These are phyloP conservation scores for Chascanopsetta lugubris DNA, from an alignment of 2,113 vertebrate species.

Conservation along the genomic window DNA sequence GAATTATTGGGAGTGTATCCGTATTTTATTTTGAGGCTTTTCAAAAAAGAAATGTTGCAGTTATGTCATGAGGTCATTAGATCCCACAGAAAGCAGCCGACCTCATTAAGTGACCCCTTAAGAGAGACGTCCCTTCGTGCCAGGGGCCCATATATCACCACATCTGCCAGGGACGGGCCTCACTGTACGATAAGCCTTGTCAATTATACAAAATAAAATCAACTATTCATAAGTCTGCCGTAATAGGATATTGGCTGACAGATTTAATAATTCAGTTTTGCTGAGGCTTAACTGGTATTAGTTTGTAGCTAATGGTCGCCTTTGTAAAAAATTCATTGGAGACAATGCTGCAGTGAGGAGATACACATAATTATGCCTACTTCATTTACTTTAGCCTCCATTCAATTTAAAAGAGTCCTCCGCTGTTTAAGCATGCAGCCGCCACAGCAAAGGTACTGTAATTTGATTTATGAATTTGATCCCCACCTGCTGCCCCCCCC, in stretches of 20 bases:
- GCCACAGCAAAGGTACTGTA: constrained; percentile 80
- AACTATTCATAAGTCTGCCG: constrained; percentile 94
- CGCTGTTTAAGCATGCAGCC: constrained; percentile 65
- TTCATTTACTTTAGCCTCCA: constrained; percentile 77
- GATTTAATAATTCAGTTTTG: constrained; percentile 97
- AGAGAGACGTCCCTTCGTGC: constrained; percentile 70
- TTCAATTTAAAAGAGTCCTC: constrained; percentile 68
- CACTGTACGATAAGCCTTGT: constrained; percentile 87
- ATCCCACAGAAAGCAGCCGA: constrained; percentile 58
- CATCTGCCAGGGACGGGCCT: constrained; percentile 81
- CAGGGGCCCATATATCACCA: constrained; percentile 68
- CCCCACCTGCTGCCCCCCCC: constrained; percentile 78
- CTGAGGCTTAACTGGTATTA: constrained; percentile 84
- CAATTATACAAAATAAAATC: constrained; percentile 96
- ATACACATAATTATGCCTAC: constrained; percentile 80
- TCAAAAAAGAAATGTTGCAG: too few relatives aligned
- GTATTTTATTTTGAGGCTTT: too few relatives aligned
- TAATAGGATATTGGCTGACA: constrained; percentile 89
- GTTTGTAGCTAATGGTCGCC: constrained; percentile 87
- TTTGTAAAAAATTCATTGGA: constrained; percentile 88
- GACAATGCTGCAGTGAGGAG: constrained; percentile 80
- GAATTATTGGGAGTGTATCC: too few relatives aligned
- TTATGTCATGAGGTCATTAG: constrained; percentile 78
- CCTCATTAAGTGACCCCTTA: constrained; percentile 75
- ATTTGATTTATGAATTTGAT: constrained; percentile 87